These are phyloP conservation scores for Rousettus leschenaultii DNA, from an alignment of 2,113 vertebrate species.

Conservation along the genomic window DNA sequence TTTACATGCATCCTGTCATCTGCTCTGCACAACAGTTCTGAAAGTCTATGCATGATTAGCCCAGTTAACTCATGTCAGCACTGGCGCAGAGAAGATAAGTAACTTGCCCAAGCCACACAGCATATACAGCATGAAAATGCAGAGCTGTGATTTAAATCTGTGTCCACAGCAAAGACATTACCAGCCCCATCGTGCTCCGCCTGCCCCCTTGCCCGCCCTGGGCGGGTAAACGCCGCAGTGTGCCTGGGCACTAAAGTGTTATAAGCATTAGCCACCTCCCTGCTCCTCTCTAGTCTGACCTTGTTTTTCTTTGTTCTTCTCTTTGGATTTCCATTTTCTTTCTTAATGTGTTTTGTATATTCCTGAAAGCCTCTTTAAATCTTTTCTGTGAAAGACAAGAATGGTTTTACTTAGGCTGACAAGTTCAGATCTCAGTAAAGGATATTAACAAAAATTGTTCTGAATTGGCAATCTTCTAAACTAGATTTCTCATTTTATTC, in stretches of 20 bases:
- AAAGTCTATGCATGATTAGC: background rate
- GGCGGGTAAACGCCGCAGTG: accelerated
- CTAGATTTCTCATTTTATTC: background rate
- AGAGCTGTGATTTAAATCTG: background rate
- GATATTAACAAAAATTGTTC: background rate
- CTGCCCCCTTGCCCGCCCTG: background rate
- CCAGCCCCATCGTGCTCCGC: accelerated
- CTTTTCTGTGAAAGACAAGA: slow-evolving; percentile 11
- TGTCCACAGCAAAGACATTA: background rate
- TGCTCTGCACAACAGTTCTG: background rate
- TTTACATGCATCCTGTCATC: background rate
- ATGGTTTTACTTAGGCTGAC: background rate
- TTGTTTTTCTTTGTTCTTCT: background rate
- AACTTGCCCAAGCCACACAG: background rate
- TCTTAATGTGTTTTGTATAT: background rate
- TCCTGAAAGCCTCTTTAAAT: background rate
- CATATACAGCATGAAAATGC: background rate
- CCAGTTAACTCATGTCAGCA: background rate
- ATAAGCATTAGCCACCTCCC: too few species aligned
- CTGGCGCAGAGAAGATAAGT: background rate
- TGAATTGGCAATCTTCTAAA: background rate
- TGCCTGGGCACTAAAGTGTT: accelerated
- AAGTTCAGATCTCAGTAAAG: background rate
- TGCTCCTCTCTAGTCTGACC: background rate
- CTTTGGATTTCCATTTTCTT: background rate